Evolutionary conservation across 2,888 invertebrate species (phyloP).

Genomic region (Myopa tessellatipennis): DNA sequence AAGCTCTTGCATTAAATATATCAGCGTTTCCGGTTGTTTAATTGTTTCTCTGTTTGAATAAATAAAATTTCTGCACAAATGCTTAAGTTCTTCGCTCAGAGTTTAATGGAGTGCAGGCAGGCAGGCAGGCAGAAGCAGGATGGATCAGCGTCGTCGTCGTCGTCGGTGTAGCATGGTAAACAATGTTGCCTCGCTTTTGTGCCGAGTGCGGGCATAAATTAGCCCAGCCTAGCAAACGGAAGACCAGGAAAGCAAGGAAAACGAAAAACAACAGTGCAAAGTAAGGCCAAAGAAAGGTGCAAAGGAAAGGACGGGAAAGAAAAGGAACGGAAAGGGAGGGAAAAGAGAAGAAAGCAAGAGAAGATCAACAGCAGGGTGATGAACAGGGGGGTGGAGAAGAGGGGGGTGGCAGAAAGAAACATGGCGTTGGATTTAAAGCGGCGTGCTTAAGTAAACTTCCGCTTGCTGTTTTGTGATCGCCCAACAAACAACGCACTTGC

Average conservation of each 20-base stretch:
- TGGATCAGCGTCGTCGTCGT: conserved; percentile 13
- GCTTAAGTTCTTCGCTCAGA: conserved; percentile 9
- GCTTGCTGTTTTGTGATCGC: conserved; percentile 1
- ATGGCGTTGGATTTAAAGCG: conserved; percentile 18
- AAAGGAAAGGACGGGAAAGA: neutral
- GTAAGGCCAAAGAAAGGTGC: neutral
- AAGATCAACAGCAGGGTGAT: neutral
- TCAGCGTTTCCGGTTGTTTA: conserved; percentile 37
- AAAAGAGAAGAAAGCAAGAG: neutral
- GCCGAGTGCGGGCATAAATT: conserved; percentile 62
- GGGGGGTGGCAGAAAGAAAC: neutral
- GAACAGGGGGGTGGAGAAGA: neutral
- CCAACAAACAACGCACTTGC: neutral
- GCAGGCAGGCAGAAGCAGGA: neutral
- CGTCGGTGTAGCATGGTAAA: conserved; percentile 29
- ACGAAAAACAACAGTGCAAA: too few species aligned
- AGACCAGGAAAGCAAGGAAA: too few species aligned
- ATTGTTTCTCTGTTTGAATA: conserved; percentile 38
- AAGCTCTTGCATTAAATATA: conserved; percentile 19
- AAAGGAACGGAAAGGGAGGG: neutral
- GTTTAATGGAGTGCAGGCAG: conserved; percentile 32
- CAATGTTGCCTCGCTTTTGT: conserved; percentile 57
- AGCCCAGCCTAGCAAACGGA: neutral
- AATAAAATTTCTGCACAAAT: conserved; percentile 31
- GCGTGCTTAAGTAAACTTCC: conserved; percentile 30